Base-by-base conservation (phyloP, 2,797 vertebrate genomes). In the Mormyrus hasselquistii region DNA sequence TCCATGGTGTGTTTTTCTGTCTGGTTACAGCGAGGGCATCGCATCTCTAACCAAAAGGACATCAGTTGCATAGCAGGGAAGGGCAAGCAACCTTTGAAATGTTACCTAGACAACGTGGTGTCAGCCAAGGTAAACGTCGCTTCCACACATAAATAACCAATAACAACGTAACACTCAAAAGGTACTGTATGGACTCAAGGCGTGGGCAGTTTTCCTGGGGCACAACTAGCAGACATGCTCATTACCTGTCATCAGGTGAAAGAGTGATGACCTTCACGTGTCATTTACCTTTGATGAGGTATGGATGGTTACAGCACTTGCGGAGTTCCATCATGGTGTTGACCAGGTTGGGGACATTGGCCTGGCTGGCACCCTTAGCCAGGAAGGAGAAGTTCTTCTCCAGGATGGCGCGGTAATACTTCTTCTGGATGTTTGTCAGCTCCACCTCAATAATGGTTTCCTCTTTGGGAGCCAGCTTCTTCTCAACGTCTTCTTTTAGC, bases 301-400 rank as follows among this genome's bases (percentile, higher is more conserved):
- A 99, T 47, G 98, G 98, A 92, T 99, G 99, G 95, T 99, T 99
- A 93, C 99, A 99, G 92, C 99, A 99, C 92, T 99, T 99, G 90
- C 99, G 96, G 89, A 99, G 96, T 93, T 99, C 99, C 99, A 99
- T 99, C 98, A 99, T 99, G 79, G 99, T 99, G 94, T 99, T 99
- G 90, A 99, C 97, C 90, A 99, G 95, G 92, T 99, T 99, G 89
- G 99, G 99, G 76, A 99, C 98, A n/a, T 99, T 99, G n/a, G 97
- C 95, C 91, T 99, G 98, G 79, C 98, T 98, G 0, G 96, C 99
- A 90, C 98, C 98, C 96, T 99, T 99, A 89, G 99, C 97, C 93
- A 99, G 94, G 94, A 99, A 99, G 55, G 99, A 97, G 94, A 99
- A 99, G 92, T 99, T 99, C 93, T 98, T 99, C 95, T 99, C 99